A percentile compares a stretch with the other conserved stretches of the same genome.
These are phyloP conservation scores for Epicampocera succincta DNA, from an alignment of 2,888 invertebrate genomes.

Conservation along the genomic window DNA sequence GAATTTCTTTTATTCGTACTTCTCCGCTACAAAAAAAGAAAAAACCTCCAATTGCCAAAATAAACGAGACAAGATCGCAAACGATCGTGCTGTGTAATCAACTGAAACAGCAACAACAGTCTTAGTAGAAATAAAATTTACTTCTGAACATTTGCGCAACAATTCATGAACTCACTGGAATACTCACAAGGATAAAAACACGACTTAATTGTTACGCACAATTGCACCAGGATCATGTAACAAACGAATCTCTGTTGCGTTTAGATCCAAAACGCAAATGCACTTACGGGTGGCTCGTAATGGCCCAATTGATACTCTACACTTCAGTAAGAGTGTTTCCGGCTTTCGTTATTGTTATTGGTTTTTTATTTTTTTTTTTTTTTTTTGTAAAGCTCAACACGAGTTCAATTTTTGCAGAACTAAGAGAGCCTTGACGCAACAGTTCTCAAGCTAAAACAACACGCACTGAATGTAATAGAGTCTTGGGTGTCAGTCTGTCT, in stretches of 20 bases:
- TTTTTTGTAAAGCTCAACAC: too few relatives aligned
- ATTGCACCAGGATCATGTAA: conserved; percentile 71
- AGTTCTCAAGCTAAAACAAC: too few relatives aligned
- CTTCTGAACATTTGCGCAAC: conserved; percentile 20
- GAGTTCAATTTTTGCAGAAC: too few relatives aligned
- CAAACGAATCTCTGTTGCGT: conserved; percentile 25
- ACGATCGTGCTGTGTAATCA: conserved; percentile 76
- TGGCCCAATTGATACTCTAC: too few relatives aligned
- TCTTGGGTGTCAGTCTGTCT: too few relatives aligned
- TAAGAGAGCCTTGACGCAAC: too few relatives aligned
- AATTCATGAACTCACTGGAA: conserved; percentile 13
- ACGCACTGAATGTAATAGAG: too few relatives aligned
- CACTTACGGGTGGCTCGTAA: too few relatives aligned
- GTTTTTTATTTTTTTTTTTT: too few relatives aligned
- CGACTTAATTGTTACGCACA: conserved; percentile 80
- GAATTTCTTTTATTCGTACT: conserved; percentile 73
- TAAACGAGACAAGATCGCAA: conserved; percentile 26
- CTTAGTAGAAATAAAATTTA: conserved; percentile 58
- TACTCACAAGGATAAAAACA: conserved; percentile 64
- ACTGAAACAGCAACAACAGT: conserved; percentile 59
- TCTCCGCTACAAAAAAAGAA: conserved; percentile 25
- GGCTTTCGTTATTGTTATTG: too few relatives aligned
- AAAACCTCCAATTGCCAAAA: conserved; percentile 11
- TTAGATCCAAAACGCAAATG: too few relatives aligned
- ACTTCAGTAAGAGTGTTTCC: too few relatives aligned